A percentile compares a stretch with the other conserved stretches of the same genome.
phyloP scores from a whole-genome alignment of 2,888 invertebrate species.

The Hypomecis punctinalis region DNA sequence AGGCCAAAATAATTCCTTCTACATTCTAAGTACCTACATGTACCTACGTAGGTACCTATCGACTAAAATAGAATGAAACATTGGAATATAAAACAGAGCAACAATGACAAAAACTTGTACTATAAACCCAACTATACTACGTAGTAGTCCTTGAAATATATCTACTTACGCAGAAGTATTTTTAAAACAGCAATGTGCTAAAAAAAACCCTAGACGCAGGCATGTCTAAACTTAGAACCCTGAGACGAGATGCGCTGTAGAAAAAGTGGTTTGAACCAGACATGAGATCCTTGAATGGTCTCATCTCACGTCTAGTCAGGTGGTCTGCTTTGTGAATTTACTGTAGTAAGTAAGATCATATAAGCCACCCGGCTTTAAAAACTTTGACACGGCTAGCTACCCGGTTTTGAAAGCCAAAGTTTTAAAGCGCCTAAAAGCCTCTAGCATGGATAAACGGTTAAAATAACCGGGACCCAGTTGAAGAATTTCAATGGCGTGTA shows the following conservation, averaged over 20 bases:
- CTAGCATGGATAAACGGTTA: no score
- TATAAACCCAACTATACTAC: constrained; percentile 13
- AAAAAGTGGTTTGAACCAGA: constrained; percentile 6
- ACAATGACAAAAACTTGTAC: constrained; percentile 32
- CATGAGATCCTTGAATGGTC: constrained; percentile 13
- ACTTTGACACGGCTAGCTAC: no score
- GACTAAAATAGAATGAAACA: no score
- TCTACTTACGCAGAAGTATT: neutral
- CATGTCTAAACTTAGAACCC: constrained; percentile 3
- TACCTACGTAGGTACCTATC: no score
- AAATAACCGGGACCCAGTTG: no score
- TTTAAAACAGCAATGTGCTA: neutral
- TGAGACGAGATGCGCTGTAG: neutral
- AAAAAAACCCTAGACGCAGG: constrained; percentile 8
- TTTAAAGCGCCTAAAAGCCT: no score
- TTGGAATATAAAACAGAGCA: neutral
- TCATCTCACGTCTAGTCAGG: constrained; percentile 12
- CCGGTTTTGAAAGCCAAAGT: no score
- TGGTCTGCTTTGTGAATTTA: neutral
- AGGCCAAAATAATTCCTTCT: no score
- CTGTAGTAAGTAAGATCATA: neutral
- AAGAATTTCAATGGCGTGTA: no score
- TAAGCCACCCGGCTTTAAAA: no score
- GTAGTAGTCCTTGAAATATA: constrained; percentile 12
- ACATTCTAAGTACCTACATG: no score